phyloP scores from a whole-genome alignment of 1,140 invertebrate genomes.

The Drosophila mayri region DNA sequence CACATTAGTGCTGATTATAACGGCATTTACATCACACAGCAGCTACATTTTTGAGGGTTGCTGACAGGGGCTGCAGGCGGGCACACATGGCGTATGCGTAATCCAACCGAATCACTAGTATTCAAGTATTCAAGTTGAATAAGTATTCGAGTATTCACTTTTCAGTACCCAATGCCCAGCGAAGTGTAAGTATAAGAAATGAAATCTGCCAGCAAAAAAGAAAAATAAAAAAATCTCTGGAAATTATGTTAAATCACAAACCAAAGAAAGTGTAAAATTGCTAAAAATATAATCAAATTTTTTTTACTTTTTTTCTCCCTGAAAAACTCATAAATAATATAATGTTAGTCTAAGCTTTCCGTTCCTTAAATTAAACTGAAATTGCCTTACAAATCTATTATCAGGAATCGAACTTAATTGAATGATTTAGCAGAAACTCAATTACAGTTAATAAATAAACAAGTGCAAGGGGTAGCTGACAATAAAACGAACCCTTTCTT shows the following conservation, averaged over 20 bases:
- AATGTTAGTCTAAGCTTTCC: background rate
- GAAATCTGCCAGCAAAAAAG: background rate
- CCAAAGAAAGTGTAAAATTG: constrained; percentile 22
- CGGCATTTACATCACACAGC: constrained; percentile 73
- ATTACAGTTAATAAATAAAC: background rate
- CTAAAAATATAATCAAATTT: constrained; percentile 1
- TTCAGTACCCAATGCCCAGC: background rate
- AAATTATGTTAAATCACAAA: background rate
- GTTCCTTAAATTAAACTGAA: background rate
- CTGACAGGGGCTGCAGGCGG: constrained; percentile 20
- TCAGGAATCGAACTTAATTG: background rate
- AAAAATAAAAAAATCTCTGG: constrained; percentile 4
- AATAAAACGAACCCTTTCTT: background rate
- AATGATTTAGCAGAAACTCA: background rate
- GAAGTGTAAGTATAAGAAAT: background rate
- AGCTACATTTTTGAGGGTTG: constrained; percentile 38
- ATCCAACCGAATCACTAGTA: constrained; percentile 14
- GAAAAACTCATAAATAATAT: background rate
- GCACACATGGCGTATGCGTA: constrained; percentile 72
- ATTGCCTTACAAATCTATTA: constrained; percentile 3
- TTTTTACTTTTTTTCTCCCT: background rate
- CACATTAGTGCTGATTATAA: constrained; percentile 80
- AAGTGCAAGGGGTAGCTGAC: background rate
- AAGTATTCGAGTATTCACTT: background rate
- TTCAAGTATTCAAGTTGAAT: background rate